A percentile compares a stretch with the other conserved stretches of the same genome.
Conservation (phyloP, 2,888 invertebrate genomes). For the Phengaris arion region DNA sequence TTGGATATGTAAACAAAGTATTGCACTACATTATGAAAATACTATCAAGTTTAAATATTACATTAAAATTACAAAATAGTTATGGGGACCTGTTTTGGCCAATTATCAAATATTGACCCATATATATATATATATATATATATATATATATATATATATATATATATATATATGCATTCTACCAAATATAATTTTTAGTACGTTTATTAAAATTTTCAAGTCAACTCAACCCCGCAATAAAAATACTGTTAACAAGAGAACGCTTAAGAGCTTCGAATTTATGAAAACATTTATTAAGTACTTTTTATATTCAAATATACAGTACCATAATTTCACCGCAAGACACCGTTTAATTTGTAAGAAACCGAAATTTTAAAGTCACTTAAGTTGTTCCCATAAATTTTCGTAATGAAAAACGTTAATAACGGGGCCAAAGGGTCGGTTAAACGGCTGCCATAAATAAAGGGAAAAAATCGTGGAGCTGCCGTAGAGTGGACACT, state of each 20-base stretch:
- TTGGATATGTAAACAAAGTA: too few relatives aligned
- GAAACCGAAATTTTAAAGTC: slow-evolving; percentile 15
- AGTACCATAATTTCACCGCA: neutral
- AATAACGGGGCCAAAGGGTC: slow-evolving; percentile 43
- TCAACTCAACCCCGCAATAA: too few relatives aligned
- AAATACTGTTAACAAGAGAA: neutral
- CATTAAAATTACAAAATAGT: too few relatives aligned
- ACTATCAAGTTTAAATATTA: too few relatives aligned
- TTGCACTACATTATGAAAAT: too few relatives aligned
- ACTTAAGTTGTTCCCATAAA: slow-evolving; percentile 18
- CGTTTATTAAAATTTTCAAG: too few relatives aligned
- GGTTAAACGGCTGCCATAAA: slow-evolving; percentile 58
- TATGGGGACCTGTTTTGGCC: too few relatives aligned
- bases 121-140: too few relatives aligned
- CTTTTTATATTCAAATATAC: neutral
- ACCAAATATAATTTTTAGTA: too few relatives aligned
- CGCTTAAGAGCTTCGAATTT: neutral
- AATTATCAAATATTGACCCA: too few relatives aligned
- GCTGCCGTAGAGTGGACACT: slow-evolving; percentile 61
- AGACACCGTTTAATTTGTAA: slow-evolving; percentile 20
- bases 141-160: too few relatives aligned
- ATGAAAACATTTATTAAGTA: neutral
- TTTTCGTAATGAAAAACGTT: slow-evolving; percentile 13
- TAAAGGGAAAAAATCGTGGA: slow-evolving; percentile 60
- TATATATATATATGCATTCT: too few relatives aligned